These are phyloP conservation scores for Aethes cnicana DNA, from an alignment of 2,888 invertebrate genomes.

Conservation along the genomic window DNA sequence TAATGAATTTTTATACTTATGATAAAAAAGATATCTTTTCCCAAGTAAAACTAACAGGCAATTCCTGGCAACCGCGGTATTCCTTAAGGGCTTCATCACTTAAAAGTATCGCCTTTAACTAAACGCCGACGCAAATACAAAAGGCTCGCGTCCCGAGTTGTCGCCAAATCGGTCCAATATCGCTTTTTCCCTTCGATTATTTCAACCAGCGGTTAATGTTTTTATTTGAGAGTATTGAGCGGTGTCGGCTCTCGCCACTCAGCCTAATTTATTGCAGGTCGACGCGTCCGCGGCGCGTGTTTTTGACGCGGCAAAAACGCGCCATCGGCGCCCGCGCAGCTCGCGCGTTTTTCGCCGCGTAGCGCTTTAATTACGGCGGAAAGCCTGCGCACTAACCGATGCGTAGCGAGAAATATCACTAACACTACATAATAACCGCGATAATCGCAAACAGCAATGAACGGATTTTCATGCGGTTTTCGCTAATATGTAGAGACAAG, in stretches of 20 bases:
- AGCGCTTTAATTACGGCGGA: conserved; percentile 74
- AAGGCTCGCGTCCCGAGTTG: conserved; percentile 37
- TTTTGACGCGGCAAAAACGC: conserved; percentile 72
- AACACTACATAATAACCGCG: not conserved
- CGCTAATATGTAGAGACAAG: too few species aligned
- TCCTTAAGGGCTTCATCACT: conserved; percentile 22
- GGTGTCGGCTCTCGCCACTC: conserved; percentile 75
- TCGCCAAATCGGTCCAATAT: conserved; percentile 73
- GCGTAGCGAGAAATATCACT: not conserved
- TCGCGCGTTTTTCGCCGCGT: conserved; percentile 65
- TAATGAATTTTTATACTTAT: too few species aligned
- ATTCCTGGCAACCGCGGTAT: conserved; percentile 8
- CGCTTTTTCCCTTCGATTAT: conserved; percentile 75
- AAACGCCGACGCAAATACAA: conserved; percentile 33
- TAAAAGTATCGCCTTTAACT: conserved; percentile 20
- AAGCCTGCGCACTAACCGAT: conserved; percentile 36
- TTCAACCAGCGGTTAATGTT: conserved; percentile 77
- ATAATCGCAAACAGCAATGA: not conserved
- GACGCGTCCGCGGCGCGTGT: conserved; percentile 60
- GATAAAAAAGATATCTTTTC: too few species aligned
- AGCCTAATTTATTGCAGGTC: conserved; percentile 76
- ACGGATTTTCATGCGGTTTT: too few species aligned
- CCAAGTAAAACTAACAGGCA: too few species aligned
- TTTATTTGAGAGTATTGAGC: conserved; percentile 80
- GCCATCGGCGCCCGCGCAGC: conserved; percentile 51